phyloP scores from a whole-genome alignment of 2,113 vertebrate genomes.

The Anser cygnoides region DNA sequence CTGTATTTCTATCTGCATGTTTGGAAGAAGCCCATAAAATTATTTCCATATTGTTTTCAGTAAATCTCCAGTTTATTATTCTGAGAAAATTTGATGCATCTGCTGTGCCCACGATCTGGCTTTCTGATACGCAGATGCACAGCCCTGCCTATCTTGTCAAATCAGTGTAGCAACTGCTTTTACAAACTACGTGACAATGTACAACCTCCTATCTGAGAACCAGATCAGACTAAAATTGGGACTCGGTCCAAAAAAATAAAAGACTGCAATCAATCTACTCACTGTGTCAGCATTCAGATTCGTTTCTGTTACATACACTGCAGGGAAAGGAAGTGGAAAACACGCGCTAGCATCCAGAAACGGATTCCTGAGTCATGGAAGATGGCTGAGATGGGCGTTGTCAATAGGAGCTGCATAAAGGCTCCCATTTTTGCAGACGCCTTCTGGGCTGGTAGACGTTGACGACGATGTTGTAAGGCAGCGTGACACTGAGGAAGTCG shows the following conservation, averaged over 20 bases:
- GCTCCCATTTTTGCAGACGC: not conserved
- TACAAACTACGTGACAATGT: constrained; percentile 28
- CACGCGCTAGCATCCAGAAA: not conserved
- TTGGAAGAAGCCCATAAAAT: not conserved
- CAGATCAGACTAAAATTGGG: constrained; percentile 48
- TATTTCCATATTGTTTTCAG: constrained; percentile 15
- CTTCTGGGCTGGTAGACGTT: not conserved
- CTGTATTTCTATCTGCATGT: not conserved
- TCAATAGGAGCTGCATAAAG: not conserved
- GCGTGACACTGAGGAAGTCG: not conserved
- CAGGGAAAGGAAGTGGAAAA: not conserved
- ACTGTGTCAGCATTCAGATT: constrained; percentile 53
- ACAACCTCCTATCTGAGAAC: constrained; percentile 41
- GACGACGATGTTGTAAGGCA: not conserved
- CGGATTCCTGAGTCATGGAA: constrained; percentile 23
- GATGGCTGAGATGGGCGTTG: not conserved
- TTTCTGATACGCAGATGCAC: constrained; percentile 43
- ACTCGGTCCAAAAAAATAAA: constrained; percentile 22
- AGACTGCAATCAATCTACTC: constrained; percentile 44
- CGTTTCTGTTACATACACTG: not conserved
- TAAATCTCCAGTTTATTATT: constrained; percentile 15
- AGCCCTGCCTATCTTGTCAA: constrained; percentile 33
- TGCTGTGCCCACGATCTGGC: not conserved
- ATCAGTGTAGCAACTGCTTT: constrained; percentile 54
- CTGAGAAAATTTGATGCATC: constrained; percentile 20